These are phyloP conservation scores for Dinoponera quadriceps DNA, from an alignment of 1,140 invertebrate genomes.

Conservation along the genomic window DNA sequence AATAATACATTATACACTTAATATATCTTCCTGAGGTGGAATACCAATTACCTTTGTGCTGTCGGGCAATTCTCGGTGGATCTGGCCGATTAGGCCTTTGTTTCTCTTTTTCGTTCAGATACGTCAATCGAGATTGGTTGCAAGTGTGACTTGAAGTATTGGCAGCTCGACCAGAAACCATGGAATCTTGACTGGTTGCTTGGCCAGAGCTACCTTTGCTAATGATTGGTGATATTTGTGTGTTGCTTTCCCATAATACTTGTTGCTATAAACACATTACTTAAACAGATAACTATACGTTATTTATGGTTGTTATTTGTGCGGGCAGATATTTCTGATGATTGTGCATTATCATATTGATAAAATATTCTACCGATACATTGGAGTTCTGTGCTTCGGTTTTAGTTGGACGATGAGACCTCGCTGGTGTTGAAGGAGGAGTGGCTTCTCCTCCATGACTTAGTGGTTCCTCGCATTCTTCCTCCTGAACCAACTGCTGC, in stretches of 20 bases:
- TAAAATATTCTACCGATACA: slow-evolving; percentile 69
- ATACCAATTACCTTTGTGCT: slow-evolving; percentile 85
- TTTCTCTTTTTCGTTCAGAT: slow-evolving; percentile 87
- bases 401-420: slow-evolving; percentile 74
- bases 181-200: slow-evolving; percentile 83
- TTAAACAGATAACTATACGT: slow-evolving; percentile 22
- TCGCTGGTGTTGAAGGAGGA: slow-evolving; percentile 81
- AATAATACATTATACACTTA: slow-evolving; percentile 57
- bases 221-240: slow-evolving; percentile 80
- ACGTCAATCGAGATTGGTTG: slow-evolving; percentile 85
- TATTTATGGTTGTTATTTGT: slow-evolving; percentile 1
- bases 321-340: background rate
- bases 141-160: slow-evolving; percentile 80
- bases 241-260: slow-evolving; percentile 80
- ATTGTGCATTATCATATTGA: slow-evolving; percentile 27
- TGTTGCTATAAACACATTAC: slow-evolving; percentile 78
- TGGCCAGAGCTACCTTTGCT: slow-evolving; percentile 84
- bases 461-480: slow-evolving; percentile 81
- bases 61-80: slow-evolving; percentile 82
- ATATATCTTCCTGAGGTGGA: background rate
- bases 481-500: slow-evolving; percentile 83
- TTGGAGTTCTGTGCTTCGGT: slow-evolving; percentile 73
- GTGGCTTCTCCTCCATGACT: slow-evolving; percentile 80
- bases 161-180: slow-evolving; percentile 80
- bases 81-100: slow-evolving; percentile 80